Base-by-base conservation (phyloP, 2,797 vertebrate species). In the Enteromius fasciolatus region DNA sequence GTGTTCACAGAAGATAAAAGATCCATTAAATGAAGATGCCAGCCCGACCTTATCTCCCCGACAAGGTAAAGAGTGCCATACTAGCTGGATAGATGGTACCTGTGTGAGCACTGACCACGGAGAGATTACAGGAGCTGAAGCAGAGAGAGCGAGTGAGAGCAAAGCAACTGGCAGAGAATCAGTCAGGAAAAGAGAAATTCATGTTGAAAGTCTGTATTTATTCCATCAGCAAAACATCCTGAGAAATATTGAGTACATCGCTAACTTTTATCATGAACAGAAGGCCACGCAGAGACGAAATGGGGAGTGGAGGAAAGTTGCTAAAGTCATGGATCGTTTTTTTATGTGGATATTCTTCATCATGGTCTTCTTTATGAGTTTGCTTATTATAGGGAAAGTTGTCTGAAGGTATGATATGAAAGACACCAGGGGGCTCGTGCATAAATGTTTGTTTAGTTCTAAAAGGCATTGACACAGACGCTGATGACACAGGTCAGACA, bases 261-360 rank as follows among this genome's bases (percentile, higher is more conserved):
- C 95, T 52, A 89, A 54, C 86, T 95, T 94, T 28, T 96, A 96
- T 89, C 92, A 92, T 0, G 95, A 94, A 59, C 96, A 98, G 90
- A 90, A 92, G 41, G 91, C 90, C 0, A 89, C 93, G 0, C 96
- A 97, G 90, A 90, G 87, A 72, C 92, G 92, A 76, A 89, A 91
- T 0, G 91, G 93, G 0, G 96, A 98, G 90, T 98, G 97, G 97
- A 96, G 96, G 89, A 96, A 93, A 86, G 93, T 98, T 44, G 96
- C 96, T 86, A 96, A 95, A 79, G 97, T 98, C 67, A 94, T 97
- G 95, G 97, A 98, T 75, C 95, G 96, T 18, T 96, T 96, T 91
- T 97, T 97, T 91, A 95, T 98, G 95, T 96, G 96, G 94, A 87
- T 97, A 80, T 98, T 98, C 91, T 96, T 97, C 90, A 90, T 96